A percentile compares a stretch with the other conserved stretches of the same genome.
Conservation (phyloP, 2,797 vertebrate species). For the Australoheros facetus region DNA sequence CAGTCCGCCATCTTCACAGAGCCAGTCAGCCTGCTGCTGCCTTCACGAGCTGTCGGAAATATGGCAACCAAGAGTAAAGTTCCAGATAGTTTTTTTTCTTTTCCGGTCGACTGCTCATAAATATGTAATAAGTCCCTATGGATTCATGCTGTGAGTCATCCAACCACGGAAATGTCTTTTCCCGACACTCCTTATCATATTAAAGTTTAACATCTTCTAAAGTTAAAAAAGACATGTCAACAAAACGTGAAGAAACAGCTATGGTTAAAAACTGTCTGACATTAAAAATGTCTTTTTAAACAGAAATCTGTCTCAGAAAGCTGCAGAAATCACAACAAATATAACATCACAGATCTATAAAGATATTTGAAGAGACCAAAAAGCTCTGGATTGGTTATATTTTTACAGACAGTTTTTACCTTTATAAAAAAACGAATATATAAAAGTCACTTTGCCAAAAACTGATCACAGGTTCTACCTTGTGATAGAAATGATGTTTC, state of each 20-base stretch:
- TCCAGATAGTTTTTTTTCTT: background rate
- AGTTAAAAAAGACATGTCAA: background rate
- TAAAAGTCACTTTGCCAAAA: too few species aligned
- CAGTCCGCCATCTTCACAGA: conserved; percentile 94
- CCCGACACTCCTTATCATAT: background rate
- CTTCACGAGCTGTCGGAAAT: conserved; percentile 58
- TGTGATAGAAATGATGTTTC: too few species aligned
- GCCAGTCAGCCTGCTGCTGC: conserved; percentile 62
- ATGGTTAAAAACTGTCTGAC: too few species aligned
- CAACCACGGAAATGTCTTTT: background rate
- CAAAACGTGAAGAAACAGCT: background rate
- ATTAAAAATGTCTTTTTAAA: too few species aligned
- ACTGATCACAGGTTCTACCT: too few species aligned
- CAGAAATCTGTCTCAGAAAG: too few species aligned
- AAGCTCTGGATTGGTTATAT: too few species aligned
- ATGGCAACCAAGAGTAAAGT: conserved; percentile 4
- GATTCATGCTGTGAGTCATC: background rate
- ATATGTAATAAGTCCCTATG: conserved; percentile 26
- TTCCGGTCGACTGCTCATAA: conserved; percentile 16
- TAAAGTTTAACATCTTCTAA: background rate
- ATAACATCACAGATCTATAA: too few species aligned
- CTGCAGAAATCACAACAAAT: too few species aligned
- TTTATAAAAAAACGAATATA: too few species aligned
- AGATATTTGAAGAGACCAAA: too few species aligned
- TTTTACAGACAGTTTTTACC: too few species aligned